These are phyloP conservation scores for Malurus alboscapulatus DNA, from an alignment of 2,113 vertebrate species.

Conservation along the genomic window DNA sequence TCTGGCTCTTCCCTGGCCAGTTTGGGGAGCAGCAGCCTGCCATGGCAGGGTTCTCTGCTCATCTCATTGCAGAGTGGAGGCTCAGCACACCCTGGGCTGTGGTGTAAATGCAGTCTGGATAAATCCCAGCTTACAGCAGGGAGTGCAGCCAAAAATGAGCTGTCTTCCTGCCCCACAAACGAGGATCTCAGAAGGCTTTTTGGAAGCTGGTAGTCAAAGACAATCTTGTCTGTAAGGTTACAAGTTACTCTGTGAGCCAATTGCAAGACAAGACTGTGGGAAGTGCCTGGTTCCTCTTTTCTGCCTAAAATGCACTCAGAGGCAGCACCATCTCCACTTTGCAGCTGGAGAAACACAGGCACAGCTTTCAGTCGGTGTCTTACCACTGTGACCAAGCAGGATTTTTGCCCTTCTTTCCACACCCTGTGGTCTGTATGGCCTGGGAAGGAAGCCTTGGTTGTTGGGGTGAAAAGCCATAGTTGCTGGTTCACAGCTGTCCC, in stretches of 20 bases:
- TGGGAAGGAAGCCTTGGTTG: neutral
- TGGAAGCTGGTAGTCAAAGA: neutral
- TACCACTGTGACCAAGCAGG: neutral
- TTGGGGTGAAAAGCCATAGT: neutral
- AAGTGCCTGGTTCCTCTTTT: neutral
- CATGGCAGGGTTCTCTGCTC: neutral
- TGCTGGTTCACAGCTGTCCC: neutral
- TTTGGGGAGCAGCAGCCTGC: neutral
- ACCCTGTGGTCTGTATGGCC: neutral
- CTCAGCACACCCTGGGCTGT: accelerated
- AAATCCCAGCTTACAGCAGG: neutral
- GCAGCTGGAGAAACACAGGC: neutral
- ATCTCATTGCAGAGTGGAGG: neutral
- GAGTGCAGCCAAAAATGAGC: neutral
- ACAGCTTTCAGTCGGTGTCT: neutral
- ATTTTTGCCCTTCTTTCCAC: neutral
- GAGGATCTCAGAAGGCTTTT: neutral
- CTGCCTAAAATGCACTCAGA: neutral
- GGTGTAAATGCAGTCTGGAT: neutral
- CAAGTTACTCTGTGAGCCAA: neutral
- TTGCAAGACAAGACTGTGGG: neutral
- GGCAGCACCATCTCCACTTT: neutral
- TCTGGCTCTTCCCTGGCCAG: accelerated
- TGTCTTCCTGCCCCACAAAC: neutral
- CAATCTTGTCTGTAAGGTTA: neutral